Evolutionary conservation across 2,888 invertebrate genomes (phyloP).

Genomic region (Cecidostiba fungosa): DNA sequence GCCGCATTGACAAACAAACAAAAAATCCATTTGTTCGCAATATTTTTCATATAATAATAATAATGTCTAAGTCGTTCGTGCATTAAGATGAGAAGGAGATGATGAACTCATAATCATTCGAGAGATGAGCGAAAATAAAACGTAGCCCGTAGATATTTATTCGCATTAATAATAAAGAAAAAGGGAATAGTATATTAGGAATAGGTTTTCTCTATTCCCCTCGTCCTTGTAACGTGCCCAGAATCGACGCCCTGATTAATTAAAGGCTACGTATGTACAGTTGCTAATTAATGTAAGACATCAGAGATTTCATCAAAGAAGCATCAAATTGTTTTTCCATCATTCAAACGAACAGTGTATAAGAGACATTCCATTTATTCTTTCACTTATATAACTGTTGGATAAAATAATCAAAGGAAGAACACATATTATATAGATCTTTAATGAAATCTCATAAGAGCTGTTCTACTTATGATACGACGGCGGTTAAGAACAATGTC

Average conservation of each 20-base stretch:
- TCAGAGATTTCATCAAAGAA: conserved; percentile 41
- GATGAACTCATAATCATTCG: conserved; percentile 37
- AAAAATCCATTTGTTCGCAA: conserved; percentile 13
- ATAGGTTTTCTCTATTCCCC: conserved; percentile 60
- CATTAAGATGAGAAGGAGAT: conserved; percentile 17
- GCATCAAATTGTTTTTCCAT: not conserved
- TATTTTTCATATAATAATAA: conserved; percentile 42
- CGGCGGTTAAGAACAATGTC: conserved; percentile 15
- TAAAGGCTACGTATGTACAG: conserved; percentile 43
- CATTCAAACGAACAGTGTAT: not conserved
- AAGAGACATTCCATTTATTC: too few relatives aligned
- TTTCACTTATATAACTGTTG: too few relatives aligned
- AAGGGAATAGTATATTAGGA: conserved; percentile 52
- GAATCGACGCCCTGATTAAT: conserved; percentile 47
- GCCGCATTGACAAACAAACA: not conserved
- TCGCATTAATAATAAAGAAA: conserved; percentile 37
- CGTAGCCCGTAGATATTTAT: conserved; percentile 48
- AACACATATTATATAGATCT: not conserved
- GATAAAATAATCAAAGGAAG: too few relatives aligned
- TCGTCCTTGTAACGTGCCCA: conserved; percentile 57
- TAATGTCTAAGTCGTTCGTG: conserved; percentile 20
- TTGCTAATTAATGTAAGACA: conserved; percentile 17
- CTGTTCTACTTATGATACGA: not conserved
- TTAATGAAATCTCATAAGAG: conserved; percentile 15
- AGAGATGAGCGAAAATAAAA: conserved; percentile 25